phyloP scores from a whole-genome alignment of 1,140 invertebrate species.

The Drosophila varians region DNA sequence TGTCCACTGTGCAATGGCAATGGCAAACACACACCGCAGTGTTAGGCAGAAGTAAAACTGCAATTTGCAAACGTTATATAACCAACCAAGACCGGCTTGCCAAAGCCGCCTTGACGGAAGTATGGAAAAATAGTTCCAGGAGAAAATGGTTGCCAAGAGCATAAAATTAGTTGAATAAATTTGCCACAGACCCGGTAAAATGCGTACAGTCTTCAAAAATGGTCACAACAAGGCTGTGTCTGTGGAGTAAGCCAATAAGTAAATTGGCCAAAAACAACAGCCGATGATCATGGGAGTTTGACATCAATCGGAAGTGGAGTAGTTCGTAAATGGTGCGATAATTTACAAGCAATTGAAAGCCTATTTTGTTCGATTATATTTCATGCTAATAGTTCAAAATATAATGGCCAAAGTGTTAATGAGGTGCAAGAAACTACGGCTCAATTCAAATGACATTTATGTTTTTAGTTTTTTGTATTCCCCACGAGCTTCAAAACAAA shows the following conservation, averaged over 20 bases:
- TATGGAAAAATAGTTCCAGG: conserved; percentile 47
- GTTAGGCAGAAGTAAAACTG: conserved; percentile 68
- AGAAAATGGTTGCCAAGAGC: conserved; percentile 52
- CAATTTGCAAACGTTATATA: conserved; percentile 71
- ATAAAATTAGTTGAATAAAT: conserved; percentile 48
- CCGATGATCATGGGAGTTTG: conserved; percentile 4
- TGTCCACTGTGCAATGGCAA: not conserved
- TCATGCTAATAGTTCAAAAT: not conserved
- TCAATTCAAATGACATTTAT: not conserved
- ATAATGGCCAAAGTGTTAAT: conserved; percentile 5
- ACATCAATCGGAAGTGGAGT: conserved; percentile 26
- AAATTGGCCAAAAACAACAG: conserved; percentile 64
- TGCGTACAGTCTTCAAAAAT: conserved; percentile 40
- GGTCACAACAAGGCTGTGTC: conserved; percentile 10
- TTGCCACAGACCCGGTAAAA: conserved; percentile 21
- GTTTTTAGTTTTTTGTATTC: not conserved
- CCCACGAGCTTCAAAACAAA: not conserved
- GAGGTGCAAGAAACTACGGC: conserved; percentile 6
- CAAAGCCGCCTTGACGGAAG: conserved; percentile 67
- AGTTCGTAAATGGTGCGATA: conserved; percentile 1
- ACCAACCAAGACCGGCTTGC: conserved; percentile 42
- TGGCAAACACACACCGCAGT: conserved; percentile 35
- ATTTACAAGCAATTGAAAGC: conserved; percentile 11
- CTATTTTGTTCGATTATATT: conserved; percentile 10
- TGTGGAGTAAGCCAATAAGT: conserved; percentile 79